Conservation (phyloP, 2,113 vertebrate species). For the Ancistrus triradiatus region DNA sequence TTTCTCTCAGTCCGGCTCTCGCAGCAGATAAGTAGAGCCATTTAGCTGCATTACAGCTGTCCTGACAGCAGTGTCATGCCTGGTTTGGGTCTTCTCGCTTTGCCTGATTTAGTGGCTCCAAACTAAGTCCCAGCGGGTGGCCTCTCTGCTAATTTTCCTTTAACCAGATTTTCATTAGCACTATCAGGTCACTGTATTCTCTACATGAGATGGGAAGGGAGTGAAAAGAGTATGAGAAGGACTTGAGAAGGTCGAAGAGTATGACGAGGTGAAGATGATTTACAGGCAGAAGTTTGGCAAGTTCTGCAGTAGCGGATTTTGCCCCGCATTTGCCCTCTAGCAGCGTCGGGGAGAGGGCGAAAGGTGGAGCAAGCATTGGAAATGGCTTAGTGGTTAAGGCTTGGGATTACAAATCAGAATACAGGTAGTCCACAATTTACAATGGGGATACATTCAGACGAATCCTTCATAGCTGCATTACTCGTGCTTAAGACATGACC, state of each 20-base stretch:
- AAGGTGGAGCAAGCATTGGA: too few species aligned
- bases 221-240: background rate
- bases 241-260: background rate
- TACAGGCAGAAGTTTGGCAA: too few species aligned
- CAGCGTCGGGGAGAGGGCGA: too few species aligned
- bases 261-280: too few species aligned
- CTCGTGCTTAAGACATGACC: too few species aligned
- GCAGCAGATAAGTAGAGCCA: constrained; percentile 18
- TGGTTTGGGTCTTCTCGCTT: constrained; percentile 23
- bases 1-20: constrained; percentile 21
- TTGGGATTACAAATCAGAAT: too few species aligned
- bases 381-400: too few species aligned
- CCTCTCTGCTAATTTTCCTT: constrained; percentile 25
- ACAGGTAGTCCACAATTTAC: too few species aligned
- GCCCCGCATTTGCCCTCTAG: too few species aligned
- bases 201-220: background rate
- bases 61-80: constrained; percentile 34
- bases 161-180: constrained; percentile 41
- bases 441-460: too few species aligned
- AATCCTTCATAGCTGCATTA: too few species aligned
- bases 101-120: constrained; percentile 38
- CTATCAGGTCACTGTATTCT: constrained; percentile 4
- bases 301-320: too few species aligned
- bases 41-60: constrained; percentile 35
- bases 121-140: constrained; percentile 10